Base-by-base conservation (phyloP, 1,140 invertebrate genomes). In the Periplaneta americana region DNA sequence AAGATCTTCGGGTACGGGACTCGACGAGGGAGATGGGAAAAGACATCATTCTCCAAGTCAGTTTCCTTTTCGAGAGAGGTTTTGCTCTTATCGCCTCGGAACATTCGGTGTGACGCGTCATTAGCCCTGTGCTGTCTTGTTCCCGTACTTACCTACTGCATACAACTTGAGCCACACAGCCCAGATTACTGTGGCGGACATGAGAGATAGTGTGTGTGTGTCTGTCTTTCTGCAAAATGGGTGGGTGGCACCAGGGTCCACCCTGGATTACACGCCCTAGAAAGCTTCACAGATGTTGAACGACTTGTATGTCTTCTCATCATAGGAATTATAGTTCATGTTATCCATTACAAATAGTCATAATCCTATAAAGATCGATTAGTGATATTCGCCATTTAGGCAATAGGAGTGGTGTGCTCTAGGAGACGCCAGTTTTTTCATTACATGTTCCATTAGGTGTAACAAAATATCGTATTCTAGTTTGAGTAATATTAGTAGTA, bases 41-140 rank as follows among this genome's bases (percentile, higher is more conserved):
- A 77, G 75, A 34, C 75, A 34, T 77, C 6, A 34, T 77, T 34
- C 75, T 77, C 1, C 8, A 8, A 77, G 75, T 77, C 22, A 66
- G 48, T 66, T 66, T 66, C 48, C 48, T 28, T 66, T 66, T 66
- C 48, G 48, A 74, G 79, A 74, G n/a, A 28, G 39, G n/a, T 31
- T 8, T 28, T 57, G 1, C 31, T 34, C 39, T 80, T 80, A 80
- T 80, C 79, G 75, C 17, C n/a, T 48, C 28, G 37, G 79, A 74
- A 35, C 79, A 80, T 34, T 57, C 79, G 18, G 39, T 80, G 48
- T 5, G 79, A 80, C 79, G 79, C 37, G 39, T 80, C 79, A 80
- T 80, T 80, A 80, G 79, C 33, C 66, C n/a, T 5, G 66, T 11
- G 32, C 48, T 28, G 39, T n/a, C 48, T 66, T 66, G n/a, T 11